These are phyloP conservation scores for Rhadina sibilatrix DNA, from an alignment of 2,113 vertebrate genomes.

Conservation along the genomic window DNA sequence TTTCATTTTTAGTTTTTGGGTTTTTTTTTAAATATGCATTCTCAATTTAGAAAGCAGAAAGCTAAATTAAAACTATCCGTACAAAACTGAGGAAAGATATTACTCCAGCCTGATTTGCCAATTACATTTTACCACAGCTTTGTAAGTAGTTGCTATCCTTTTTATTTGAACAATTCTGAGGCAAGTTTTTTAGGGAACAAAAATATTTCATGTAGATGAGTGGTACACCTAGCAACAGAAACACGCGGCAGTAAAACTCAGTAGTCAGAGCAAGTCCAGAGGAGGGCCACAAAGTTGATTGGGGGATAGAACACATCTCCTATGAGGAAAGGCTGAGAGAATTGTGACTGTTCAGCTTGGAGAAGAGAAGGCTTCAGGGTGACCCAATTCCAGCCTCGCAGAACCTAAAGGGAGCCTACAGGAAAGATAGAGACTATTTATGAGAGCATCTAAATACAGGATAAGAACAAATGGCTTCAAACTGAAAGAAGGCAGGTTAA, in stretches of 20 bases:
- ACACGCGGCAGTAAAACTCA: background rate
- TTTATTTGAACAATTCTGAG: background rate
- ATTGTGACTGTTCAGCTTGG: background rate
- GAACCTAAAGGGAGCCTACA: background rate
- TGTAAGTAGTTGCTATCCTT: background rate
- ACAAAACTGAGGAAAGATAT: background rate
- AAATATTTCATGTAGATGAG: background rate
- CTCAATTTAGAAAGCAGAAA: background rate
- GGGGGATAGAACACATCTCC: background rate
- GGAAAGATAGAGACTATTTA: background rate
- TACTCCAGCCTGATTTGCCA: background rate
- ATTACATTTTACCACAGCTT: background rate
- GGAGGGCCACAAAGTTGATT: background rate
- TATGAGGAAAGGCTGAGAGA: background rate
- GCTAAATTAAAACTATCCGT: background rate
- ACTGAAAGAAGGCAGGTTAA: background rate
- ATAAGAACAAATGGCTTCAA: background rate
- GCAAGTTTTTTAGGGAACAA: background rate
- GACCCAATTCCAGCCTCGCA: background rate
- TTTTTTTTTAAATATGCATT: background rate
- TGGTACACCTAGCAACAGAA: background rate
- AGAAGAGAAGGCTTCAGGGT: background rate
- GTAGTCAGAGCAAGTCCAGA: background rate
- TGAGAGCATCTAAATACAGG: background rate
- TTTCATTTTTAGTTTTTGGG: background rate